Base-by-base conservation (phyloP, 1,140 invertebrate genomes). In the Ganaspis sp. region DNA sequence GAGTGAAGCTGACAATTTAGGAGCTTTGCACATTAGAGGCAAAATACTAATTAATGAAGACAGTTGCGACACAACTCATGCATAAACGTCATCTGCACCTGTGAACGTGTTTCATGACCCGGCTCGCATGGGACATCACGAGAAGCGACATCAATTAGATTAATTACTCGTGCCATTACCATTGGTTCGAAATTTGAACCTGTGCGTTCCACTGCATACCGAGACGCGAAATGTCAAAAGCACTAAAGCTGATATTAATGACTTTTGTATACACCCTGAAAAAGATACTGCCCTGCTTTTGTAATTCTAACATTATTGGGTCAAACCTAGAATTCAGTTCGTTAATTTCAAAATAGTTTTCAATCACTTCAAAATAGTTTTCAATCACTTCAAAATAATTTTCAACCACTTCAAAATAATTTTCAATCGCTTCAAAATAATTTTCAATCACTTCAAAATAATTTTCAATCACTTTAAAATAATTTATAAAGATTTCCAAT, bases 31-130 rank as follows among this genome's bases (percentile, higher is more conserved):
- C 58, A 64, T 64, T 15, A 26, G 73, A 69, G 15, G 79, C 81
- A 79, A 83, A 83, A 81, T 79, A 79, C 79, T 83, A 81, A 81
- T 81, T 81, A 85, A 85, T 83, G 78, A 85, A 85, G 84, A 85
- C 79, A 81, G 84, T 83, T 75, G 81, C 77, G 75, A 79, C 76
- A 78, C 74, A 76, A 80, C 73, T 81, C 81, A 81, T 83, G 77
- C 81, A 85, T 82, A 80, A 82, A 83, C 73, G 83, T 83, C 83
- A 82, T 19, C 72, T 29, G 58, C 83, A 85, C 54, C 70, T 69
- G 78, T 69, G 80, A 73, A 78, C 73, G 71, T 77, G 76, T 80
- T 78, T 77, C 75, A 74, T 64, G 72, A 71, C 45, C 58, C 69
- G 76, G 78, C 69, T 54, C 53, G 54, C 74, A 71, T 70, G 69